Evolutionary conservation across 2,797 vertebrate species (phyloP).

Genomic region (Sebastes kiyomatsui): DNA sequence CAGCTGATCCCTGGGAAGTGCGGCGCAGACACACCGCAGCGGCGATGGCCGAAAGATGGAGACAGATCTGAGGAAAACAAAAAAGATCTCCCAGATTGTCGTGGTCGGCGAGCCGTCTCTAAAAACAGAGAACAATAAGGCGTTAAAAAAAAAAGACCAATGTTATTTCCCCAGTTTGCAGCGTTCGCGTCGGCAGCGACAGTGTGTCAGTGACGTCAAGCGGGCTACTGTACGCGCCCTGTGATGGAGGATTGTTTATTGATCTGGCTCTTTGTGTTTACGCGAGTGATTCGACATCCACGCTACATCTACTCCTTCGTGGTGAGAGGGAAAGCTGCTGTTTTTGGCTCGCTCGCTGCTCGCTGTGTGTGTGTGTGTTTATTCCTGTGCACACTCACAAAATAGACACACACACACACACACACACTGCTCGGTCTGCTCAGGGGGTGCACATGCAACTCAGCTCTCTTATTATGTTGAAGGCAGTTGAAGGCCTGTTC

Average conservation of each 20-base stretch:
- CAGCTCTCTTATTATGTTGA: conserved; percentile 83
- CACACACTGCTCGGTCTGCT: conserved; percentile 18
- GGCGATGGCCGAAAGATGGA: conserved; percentile 5
- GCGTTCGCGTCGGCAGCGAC: conserved; percentile 4
- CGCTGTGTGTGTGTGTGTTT: conserved; percentile 47
- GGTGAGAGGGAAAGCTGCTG: conserved; percentile 77
- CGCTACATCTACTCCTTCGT: conserved; percentile 65
- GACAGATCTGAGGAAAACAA: conserved; percentile 37
- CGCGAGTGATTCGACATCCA: conserved; percentile 60
- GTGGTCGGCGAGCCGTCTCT: not conserved
- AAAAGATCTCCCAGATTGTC: conserved; percentile 29
- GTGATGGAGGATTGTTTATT: conserved; percentile 68
- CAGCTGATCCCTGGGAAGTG: conserved; percentile 52
- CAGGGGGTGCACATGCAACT: conserved; percentile 63
- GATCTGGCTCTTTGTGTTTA: conserved; percentile 74
- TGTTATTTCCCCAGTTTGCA: conserved; percentile 24
- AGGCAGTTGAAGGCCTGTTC: conserved; percentile 79
- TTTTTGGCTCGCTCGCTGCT: conserved; percentile 66
- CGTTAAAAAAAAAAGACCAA: conserved; percentile 9
- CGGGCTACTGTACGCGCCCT: conserved; percentile 21
- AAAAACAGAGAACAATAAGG: conserved; percentile 19
- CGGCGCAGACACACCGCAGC: conserved; percentile 27
- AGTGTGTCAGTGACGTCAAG: conserved; percentile 49
- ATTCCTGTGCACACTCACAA: conserved; percentile 8
- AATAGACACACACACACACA: not conserved